Evolutionary conservation across 2,888 invertebrate genomes (phyloP).

Genomic region (Melieria crassipennis): DNA sequence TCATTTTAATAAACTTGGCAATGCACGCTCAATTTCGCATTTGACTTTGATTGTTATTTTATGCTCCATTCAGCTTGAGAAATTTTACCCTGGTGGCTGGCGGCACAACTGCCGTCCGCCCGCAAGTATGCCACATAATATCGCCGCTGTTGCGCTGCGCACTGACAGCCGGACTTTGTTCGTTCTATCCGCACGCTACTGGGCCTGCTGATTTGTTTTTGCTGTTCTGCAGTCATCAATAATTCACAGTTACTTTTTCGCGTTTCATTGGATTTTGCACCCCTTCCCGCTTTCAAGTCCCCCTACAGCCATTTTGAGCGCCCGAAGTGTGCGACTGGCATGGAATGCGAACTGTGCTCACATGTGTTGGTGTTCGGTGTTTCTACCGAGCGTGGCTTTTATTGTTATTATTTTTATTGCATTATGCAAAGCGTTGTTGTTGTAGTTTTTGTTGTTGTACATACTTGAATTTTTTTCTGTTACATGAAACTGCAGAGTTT

Average conservation of each 20-base stretch:
- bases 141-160: neutral
- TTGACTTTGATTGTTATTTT: constrained; percentile 58
- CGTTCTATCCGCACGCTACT: neutral
- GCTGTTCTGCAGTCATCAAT: constrained; percentile 50
- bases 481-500: too few relatives aligned
- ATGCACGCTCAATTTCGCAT: constrained; percentile 34
- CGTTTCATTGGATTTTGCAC: constrained; percentile 20
- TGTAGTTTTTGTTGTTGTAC: neutral
- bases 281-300: too few relatives aligned
- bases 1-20: constrained; percentile 50
- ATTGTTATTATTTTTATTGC: neutral
- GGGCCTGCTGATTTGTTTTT: constrained; percentile 20
- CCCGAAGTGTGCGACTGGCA: too few relatives aligned
- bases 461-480: too few relatives aligned
- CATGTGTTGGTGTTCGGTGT: neutral
- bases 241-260: constrained; percentile 55
- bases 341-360: neutral
- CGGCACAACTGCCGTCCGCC: neutral
- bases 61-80: constrained; percentile 44
- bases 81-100: constrained; percentile 32
- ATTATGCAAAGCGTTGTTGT: neutral
- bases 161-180: neutral
- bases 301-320: too few relatives aligned
- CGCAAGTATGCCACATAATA: constrained; percentile 6
- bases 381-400: neutral